phyloP scores from a whole-genome alignment of 2,888 invertebrate genomes.

The Anoncus sp. region DNA sequence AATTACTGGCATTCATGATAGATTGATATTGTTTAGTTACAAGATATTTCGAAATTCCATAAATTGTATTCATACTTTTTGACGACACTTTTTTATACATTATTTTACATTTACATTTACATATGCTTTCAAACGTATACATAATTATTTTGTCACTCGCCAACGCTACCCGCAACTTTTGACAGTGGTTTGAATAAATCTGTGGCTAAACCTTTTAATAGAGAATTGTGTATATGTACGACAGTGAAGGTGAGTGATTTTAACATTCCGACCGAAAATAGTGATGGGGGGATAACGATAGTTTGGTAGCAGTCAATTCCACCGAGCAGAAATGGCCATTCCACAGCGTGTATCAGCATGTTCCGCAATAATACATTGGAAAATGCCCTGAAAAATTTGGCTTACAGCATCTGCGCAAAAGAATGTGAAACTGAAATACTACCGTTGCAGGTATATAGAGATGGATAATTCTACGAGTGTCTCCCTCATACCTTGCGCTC shows the following conservation, averaged over 20 bases:
- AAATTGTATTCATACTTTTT: slow-evolving; percentile 8
- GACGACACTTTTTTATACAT: not conserved
- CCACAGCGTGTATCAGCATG: not conserved
- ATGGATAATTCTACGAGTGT: slow-evolving; percentile 4
- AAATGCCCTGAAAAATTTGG: not conserved
- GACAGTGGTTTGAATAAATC: not conserved
- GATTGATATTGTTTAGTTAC: not conserved
- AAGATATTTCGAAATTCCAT: not conserved
- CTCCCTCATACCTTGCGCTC: not conserved
- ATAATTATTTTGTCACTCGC: not conserved
- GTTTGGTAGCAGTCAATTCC: not conserved
- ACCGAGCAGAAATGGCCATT: not conserved
- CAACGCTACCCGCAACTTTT: not conserved
- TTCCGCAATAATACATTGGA: not conserved
- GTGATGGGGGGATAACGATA: not conserved
- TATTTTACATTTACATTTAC: no score
- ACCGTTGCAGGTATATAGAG: not conserved
- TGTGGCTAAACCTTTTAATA: not conserved
- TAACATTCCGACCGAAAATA: not conserved
- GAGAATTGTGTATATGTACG: not conserved
- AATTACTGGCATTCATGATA: not conserved
- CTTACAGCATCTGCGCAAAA: not conserved
- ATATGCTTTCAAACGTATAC: not conserved
- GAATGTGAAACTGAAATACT: not conserved
- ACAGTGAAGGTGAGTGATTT: not conserved